Conservation (phyloP, 1,140 invertebrate species). For the Leptestheria dahalacensis region DNA sequence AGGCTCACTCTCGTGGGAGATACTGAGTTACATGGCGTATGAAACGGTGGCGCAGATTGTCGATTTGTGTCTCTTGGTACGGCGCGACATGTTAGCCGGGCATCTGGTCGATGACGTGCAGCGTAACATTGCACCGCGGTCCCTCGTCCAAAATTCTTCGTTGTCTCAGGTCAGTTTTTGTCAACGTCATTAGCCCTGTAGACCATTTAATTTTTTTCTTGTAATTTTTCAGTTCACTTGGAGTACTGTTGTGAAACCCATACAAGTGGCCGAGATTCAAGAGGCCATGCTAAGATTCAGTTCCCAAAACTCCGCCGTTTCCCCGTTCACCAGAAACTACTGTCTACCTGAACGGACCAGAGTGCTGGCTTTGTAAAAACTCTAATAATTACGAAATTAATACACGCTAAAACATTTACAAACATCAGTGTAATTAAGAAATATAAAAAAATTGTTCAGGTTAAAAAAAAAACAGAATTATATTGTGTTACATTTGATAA, state of each 20-base stretch:
- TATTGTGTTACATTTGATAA: too few relatives aligned
- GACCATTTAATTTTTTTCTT: neutral
- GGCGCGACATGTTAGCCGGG: conserved; percentile 37
- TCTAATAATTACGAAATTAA: neutral
- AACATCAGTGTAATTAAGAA: too few relatives aligned
- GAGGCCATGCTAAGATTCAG: conserved; percentile 3
- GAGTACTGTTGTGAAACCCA: neutral
- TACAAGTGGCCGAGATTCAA: neutral
- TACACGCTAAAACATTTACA: too few relatives aligned
- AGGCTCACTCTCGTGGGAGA: conserved; percentile 33
- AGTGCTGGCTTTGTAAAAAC: neutral
- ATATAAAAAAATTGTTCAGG: too few relatives aligned
- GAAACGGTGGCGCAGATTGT: conserved; percentile 50
- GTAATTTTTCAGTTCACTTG: neutral
- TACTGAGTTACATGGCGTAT: conserved; percentile 46
- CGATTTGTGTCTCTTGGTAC: conserved; percentile 43
- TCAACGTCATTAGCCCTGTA: too few relatives aligned
- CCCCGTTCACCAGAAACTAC: neutral
- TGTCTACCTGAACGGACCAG: neutral
- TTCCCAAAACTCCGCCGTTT: neutral
- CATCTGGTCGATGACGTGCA: conserved; percentile 26
- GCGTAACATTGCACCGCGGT: neutral
- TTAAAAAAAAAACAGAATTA: too few relatives aligned
- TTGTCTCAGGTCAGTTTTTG: neutral
- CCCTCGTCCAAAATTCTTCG: neutral